Percentiles rank a stretch among this genome's conserved stretches.
Conservation (phyloP, 2,888 invertebrate species). For the Chirona hameri region DNA sequence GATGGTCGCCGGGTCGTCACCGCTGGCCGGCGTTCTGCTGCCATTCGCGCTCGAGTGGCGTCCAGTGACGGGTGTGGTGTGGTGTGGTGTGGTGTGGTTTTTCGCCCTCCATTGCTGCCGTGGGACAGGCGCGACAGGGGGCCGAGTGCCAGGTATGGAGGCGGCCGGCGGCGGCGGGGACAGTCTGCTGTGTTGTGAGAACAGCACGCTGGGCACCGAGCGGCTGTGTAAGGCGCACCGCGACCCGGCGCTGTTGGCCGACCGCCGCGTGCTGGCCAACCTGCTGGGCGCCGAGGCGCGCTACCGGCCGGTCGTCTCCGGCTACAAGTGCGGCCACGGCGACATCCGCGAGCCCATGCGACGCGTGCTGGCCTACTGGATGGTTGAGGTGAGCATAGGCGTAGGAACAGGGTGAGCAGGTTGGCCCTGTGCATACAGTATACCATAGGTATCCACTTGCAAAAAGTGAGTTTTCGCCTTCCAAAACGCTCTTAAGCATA, state of each 20-base stretch:
- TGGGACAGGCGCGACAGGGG: neutral
- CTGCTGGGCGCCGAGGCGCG: conserved; percentile 80
- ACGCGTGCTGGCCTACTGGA: conserved; percentile 90
- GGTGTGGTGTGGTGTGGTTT: neutral
- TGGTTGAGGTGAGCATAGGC: conserved; percentile 93
- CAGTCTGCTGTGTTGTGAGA: conserved; percentile 14
- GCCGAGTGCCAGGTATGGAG: neutral
- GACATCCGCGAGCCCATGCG: conserved; percentile 89
- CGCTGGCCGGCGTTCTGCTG: neutral
- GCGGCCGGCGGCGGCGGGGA: neutral
- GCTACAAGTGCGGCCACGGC: conserved; percentile 79
- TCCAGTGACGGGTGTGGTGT: neutral
- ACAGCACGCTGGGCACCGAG: conserved; percentile 32
- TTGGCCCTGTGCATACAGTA: no score
- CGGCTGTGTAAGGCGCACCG: conserved; percentile 53
- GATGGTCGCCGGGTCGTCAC: no score
- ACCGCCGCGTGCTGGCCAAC: conserved; percentile 72
- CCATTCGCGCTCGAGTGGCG: neutral
- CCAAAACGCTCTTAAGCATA: no score
- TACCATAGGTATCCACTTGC: no score
- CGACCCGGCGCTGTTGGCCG: conserved; percentile 71
- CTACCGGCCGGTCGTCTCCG: conserved; percentile 69
- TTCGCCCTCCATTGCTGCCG: neutral
- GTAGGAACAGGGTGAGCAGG: no score
- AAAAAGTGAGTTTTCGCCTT: no score